Percentiles rank a stretch among this genome's conserved stretches.
These are phyloP conservation scores for Dasypus novemcinctus DNA, from an alignment of 2,113 vertebrate genomes.

Conservation along the genomic window DNA sequence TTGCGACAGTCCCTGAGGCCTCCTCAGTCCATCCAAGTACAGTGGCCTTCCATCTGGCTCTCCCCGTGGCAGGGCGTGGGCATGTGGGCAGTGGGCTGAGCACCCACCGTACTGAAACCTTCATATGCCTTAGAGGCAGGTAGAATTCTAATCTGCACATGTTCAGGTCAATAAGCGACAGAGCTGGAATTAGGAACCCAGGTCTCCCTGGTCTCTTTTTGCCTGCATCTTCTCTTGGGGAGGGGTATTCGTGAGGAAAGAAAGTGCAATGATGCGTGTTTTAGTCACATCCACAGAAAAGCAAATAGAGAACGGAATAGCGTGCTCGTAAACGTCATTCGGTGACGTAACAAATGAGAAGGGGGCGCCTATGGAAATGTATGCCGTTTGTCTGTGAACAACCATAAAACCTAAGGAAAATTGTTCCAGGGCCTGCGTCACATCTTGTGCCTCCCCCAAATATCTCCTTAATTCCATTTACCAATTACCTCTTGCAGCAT, in stretches of 20 bases:
- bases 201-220: not conserved
- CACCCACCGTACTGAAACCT: not conserved
- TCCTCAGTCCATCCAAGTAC: no score
- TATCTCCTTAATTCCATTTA: not conserved
- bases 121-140: not conserved
- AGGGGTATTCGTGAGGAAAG: not conserved
- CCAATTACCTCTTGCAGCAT: not conserved
- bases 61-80: not conserved
- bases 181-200: not conserved
- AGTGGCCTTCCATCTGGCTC: no score
- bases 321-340: not conserved
- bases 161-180: not conserved
- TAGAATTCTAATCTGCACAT: not conserved
- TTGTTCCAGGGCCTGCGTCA: not conserved
- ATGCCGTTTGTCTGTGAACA: not conserved
- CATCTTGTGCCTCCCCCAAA: not conserved
- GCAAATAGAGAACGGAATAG: not conserved
- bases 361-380: no score
- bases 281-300: not conserved
- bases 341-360: not conserved
- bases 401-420: not conserved
- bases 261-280: not conserved
- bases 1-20: not conserved
- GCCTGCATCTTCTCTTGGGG: not conserved
- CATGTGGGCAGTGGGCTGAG: rapidly evolving